Percentiles rank a stretch among this genome's conserved stretches.
Evolutionary conservation across 2,797 vertebrate genomes (phyloP).

Genomic region (Rhinatrema bivittatum): DNA sequence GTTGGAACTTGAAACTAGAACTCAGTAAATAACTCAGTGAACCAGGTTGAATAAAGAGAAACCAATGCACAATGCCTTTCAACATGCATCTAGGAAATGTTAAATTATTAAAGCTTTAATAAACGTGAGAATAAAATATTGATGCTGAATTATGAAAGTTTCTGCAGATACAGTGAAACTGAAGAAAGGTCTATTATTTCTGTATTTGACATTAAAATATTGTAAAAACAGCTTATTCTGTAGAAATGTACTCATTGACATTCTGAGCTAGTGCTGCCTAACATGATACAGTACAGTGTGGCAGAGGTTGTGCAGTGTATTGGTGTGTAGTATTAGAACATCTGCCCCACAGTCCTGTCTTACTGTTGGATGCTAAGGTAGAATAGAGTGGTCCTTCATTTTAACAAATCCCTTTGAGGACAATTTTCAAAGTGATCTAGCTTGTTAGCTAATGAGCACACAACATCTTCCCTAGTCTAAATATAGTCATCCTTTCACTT

Average conservation of each 20-base stretch:
- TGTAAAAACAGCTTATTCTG: slow-evolving; percentile 16
- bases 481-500: no score
- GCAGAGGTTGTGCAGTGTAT: no score
- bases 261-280: accelerated
- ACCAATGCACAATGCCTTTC: slow-evolving; percentile 30
- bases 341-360: no score
- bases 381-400: no score
- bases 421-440: no score
- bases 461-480: no score
- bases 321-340: no score
- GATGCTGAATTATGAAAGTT: slow-evolving; percentile 60
- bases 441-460: no score
- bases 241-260: accelerated
- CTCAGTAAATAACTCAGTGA: slow-evolving; percentile 45
- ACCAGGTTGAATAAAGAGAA: slow-evolving; percentile 35
- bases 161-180: slow-evolving; percentile 50
- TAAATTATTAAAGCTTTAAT: slow-evolving; percentile 73
- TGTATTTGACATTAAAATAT: slow-evolving; percentile 39
- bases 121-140: slow-evolving; percentile 68
- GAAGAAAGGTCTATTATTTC: slow-evolving; percentile 43
- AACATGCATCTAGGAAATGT: slow-evolving; percentile 29
- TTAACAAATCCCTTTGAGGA: no score
- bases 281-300: no score
- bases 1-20: slow-evolving; percentile 22
- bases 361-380: no score